Base-by-base conservation (phyloP, 2,888 invertebrate species). In the Drosophila bunnanda region DNA sequence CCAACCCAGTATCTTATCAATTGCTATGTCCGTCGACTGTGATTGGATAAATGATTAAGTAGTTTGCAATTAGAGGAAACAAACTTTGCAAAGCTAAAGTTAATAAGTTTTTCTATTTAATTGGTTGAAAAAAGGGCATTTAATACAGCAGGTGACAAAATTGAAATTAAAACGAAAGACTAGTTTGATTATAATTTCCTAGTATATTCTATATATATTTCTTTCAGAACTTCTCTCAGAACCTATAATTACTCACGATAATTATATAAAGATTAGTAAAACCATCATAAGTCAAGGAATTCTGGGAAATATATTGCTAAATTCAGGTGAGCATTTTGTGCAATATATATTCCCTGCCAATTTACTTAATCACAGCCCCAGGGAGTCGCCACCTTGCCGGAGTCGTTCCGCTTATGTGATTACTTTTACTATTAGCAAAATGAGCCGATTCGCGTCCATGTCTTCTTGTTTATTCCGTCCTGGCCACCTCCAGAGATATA, bases 31-130 rank as follows among this genome's bases (percentile, higher is more conserved):
- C 60, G 32, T 43, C 34, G 30, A 20, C 32, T 64, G 60, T 76
- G 76, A 81, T 81, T 82, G 73, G 68, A 69, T 82, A 72, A 76
- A 66, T 78, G 78, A 82, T 78, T 80, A 80, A 86, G 75, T 67
- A 80, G 75, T 68, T 77, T 52, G 48, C 71, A 85, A 77, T 86
- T 79, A 79, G 58, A 38, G 25, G 36, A 28, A 8, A 36, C 20
- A 55, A 66, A 41, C 43, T 32, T 39, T 22, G 20, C 22, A 36
- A 32, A n/a, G 53, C 55, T 43, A 12, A 12, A 30, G 17, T 20
- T 53, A 66, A 68, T 67, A 64, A 62, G 34, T 66, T 60, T 66
- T 48, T 10, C 22, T 20, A 41, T 22, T 56, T 48, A 25, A 67
- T 34, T 48, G 48, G 7, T 12, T 36, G 2, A 64, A 48, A 25